Percentiles rank a stretch among this genome's conserved stretches.
These are phyloP conservation scores for Setipinna tenuifilis DNA, from an alignment of 2,797 vertebrate species.

Conservation along the genomic window DNA sequence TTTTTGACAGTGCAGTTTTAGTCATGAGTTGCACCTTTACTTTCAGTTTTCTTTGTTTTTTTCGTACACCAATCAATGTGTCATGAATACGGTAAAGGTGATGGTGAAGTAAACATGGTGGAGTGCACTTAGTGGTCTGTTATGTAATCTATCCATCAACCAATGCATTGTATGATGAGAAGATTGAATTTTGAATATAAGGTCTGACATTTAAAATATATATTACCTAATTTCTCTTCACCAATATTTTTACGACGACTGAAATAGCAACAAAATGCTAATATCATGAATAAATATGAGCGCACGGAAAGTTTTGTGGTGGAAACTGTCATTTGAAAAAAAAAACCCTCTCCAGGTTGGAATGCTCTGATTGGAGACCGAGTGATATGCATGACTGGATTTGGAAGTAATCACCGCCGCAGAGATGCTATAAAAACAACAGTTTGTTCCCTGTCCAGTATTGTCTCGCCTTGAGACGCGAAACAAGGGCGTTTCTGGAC, in stretches of 20 bases:
- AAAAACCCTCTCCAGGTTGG: conserved; percentile 22
- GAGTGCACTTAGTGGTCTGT: too few species aligned
- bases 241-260: not conserved
- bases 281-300: conserved; percentile 52
- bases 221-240: not conserved
- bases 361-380: conserved; percentile 44
- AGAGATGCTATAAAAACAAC: conserved; percentile 23
- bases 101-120: too few species aligned
- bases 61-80: too few species aligned
- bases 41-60: not conserved
- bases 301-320: conserved; percentile 49
- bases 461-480: conserved; percentile 18
- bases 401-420: conserved; percentile 16
- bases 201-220: too few species aligned
- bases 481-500: conserved; percentile 21
- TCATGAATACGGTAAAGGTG: too few species aligned
- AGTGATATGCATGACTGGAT: conserved; percentile 16
- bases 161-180: too few species aligned
- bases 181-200: too few species aligned
- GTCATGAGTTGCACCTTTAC: not conserved
- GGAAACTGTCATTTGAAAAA: conserved; percentile 36
- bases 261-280: conserved; percentile 4
- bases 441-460: conserved; percentile 18
- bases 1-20: not conserved
- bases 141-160: too few species aligned